Evolutionary conservation across 2,888 invertebrate species (phyloP).

Genomic region (Tridacna gigas): DNA sequence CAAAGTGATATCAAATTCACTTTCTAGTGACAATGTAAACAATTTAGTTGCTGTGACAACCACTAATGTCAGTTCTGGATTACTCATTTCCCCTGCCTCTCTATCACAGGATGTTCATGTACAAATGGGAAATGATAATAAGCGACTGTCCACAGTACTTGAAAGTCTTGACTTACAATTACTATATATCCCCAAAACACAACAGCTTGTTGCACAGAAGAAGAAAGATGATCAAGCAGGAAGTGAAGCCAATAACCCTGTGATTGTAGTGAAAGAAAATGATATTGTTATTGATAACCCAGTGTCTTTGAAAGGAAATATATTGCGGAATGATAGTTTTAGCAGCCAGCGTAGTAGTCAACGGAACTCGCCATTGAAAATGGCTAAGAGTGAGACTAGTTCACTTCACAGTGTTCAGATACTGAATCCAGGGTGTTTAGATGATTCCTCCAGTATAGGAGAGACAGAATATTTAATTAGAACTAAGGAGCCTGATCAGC

Average conservation of each 20-base stretch:
- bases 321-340: conserved; percentile 16
- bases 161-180: conserved; percentile 80
- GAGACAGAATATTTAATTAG: conserved; percentile 69
- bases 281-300: conserved; percentile 23
- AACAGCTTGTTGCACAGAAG: conserved; percentile 71
- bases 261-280: conserved; percentile 27
- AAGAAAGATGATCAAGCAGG: conserved; percentile 1
- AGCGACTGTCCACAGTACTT: conserved; percentile 79
- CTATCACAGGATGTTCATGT: conserved; percentile 77
- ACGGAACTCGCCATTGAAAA: conserved; percentile 63
- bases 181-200: conserved; percentile 80
- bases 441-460: conserved; percentile 67
- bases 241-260: conserved; percentile 7
- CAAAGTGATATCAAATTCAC: conserved; percentile 20
- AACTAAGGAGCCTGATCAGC: conserved; percentile 71
- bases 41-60: conserved; percentile 50
- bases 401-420: conserved; percentile 50
- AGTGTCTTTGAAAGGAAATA: background rate
- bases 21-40: conserved; percentile 32
- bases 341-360: conserved; percentile 23
- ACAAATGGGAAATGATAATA: conserved; percentile 72
- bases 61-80: conserved; percentile 69
- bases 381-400: conserved; percentile 62
- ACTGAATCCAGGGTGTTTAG: conserved; percentile 45
- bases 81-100: conserved; percentile 76